These are phyloP conservation scores for Urocolius indicus DNA, from an alignment of 2,113 vertebrate genomes.

Conservation along the genomic window DNA sequence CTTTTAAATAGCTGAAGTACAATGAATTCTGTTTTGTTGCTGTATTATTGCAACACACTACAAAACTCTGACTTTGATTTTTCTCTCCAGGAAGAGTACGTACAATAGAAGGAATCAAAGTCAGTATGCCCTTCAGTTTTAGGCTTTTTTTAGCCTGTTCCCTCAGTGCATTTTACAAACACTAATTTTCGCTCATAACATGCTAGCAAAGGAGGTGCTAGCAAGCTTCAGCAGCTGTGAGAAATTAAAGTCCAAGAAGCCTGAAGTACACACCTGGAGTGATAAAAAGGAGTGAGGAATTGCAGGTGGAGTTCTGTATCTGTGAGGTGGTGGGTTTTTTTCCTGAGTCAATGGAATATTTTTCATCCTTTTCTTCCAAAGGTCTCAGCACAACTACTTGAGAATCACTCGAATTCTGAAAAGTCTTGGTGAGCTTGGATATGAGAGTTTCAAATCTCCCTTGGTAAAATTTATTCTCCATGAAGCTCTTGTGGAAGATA, in stretches of 20 bases:
- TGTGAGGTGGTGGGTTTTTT: not conserved
- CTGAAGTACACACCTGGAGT: not conserved
- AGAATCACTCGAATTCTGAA: constrained; percentile 97
- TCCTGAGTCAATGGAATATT: not conserved
- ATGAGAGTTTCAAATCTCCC: constrained; percentile 93
- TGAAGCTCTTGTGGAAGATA: constrained; percentile 89
- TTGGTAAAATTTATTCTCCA: constrained; percentile 92
- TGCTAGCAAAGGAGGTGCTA: not conserved
- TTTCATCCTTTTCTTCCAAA: constrained; percentile 62
- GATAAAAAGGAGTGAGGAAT: not conserved
- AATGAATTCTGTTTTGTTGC: not conserved
- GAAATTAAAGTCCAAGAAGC: not conserved
- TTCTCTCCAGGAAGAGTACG: not conserved
- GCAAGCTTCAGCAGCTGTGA: constrained; percentile 1
- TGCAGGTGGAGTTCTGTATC: not conserved
- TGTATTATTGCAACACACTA: not conserved
- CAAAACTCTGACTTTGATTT: not conserved
- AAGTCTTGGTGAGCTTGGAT: constrained; percentile 96
- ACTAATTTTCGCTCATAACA: not conserved
- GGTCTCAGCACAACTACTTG: constrained; percentile 98
- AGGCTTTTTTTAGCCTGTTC: not conserved
- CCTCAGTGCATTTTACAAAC: not conserved
- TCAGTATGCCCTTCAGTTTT: not conserved
- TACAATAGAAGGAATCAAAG: not conserved
- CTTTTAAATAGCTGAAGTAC: not conserved